phyloP scores from a whole-genome alignment of 2,888 invertebrate genomes.

The Catocala sponsa region DNA sequence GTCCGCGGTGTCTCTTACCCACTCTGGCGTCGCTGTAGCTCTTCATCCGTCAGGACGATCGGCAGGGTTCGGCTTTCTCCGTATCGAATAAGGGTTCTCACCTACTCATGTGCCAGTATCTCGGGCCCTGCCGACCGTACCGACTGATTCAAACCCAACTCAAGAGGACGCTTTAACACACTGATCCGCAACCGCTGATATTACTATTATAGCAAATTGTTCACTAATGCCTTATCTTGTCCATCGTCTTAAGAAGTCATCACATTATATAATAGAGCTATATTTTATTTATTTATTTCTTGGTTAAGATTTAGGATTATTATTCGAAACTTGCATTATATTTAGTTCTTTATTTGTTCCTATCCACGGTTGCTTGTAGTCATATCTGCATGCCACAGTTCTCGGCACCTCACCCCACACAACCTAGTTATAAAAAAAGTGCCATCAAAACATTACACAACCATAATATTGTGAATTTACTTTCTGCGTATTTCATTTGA shows the following conservation, averaged over 20 bases:
- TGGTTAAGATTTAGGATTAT: slow-evolving; percentile 69
- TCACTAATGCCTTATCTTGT: slow-evolving; percentile 85
- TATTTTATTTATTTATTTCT: slow-evolving; percentile 82
- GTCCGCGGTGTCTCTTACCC: no score
- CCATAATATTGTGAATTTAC: slow-evolving; percentile 46
- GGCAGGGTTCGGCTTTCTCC: no score
- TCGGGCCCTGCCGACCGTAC: no score
- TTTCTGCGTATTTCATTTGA: slow-evolving; percentile 49
- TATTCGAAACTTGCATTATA: slow-evolving; percentile 52
- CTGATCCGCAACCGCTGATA: slow-evolving; percentile 43
- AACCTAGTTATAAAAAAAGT: slow-evolving; percentile 51
- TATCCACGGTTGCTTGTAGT: slow-evolving; percentile 62
- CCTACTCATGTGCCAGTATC: no score
- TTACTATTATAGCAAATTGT: slow-evolving; percentile 64
- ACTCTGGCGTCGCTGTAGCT: no score
- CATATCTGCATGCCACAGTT: slow-evolving; percentile 32
- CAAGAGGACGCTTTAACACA: neutral
- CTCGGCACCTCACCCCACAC: slow-evolving; percentile 53
- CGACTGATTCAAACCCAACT: neutral
- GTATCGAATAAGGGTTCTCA: no score
- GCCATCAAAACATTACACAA: slow-evolving; percentile 59
- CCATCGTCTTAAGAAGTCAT: slow-evolving; percentile 79
- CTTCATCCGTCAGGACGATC: no score
- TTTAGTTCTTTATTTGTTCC: slow-evolving; percentile 72
- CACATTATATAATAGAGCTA: slow-evolving; percentile 78